These are phyloP conservation scores for Brachyrhaphis roseni DNA, from an alignment of 2,797 vertebrate species.

Conservation along the genomic window DNA sequence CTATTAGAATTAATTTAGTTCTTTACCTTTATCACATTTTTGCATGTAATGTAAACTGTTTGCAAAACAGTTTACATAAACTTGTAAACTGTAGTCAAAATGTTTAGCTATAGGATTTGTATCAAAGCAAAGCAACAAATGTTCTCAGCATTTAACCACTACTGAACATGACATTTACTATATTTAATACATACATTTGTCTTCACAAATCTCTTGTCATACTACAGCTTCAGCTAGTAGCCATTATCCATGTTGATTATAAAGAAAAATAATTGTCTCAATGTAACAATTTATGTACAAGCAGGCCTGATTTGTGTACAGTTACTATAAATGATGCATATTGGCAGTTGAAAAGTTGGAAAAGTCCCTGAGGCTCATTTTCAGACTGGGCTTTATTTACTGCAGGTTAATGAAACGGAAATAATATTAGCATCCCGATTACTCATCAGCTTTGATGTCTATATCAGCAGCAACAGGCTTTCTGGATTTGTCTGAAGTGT, in stretches of 20 bases:
- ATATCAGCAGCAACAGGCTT: slow-evolving; percentile 16
- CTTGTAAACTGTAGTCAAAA: neutral
- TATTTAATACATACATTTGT: neutral
- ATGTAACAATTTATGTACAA: neutral
- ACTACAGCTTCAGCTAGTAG: neutral
- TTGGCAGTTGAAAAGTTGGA: slow-evolving; percentile 5
- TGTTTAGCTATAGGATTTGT: neutral
- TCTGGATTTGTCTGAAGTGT: slow-evolving; percentile 1
- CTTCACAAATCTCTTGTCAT: neutral
- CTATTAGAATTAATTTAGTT: neutral
- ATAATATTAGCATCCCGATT: slow-evolving; percentile 63
- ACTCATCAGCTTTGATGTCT: slow-evolving; percentile 55
- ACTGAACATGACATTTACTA: neutral
- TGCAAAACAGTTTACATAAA: neutral
- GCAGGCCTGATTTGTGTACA: neutral
- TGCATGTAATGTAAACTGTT: no score
- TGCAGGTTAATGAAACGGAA: slow-evolving; percentile 67
- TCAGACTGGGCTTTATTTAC: slow-evolving; percentile 57
- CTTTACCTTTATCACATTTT: neutral
- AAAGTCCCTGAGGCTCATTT: slow-evolving; percentile 38
- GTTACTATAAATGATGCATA: neutral
- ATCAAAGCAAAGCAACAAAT: neutral
- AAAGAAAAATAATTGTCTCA: neutral
- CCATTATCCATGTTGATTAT: neutral
- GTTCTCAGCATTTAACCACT: neutral